Evolutionary conservation across 2,888 invertebrate genomes (phyloP), one percentile per base, ranked within the genome.

Genomic region (Stomorhina lunata): DNA sequence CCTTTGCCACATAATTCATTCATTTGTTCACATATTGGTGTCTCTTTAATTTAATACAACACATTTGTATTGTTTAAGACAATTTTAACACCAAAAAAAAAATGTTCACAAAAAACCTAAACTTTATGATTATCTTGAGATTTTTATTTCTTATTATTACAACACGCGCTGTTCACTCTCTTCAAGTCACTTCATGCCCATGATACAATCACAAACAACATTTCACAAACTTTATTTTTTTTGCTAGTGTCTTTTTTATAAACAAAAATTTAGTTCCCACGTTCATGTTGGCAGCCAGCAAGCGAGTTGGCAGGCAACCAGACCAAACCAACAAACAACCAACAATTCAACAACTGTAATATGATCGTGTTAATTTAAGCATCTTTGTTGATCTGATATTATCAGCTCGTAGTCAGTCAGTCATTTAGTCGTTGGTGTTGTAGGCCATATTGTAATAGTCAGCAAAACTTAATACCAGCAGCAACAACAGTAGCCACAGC

Each of bases 191-290:
- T 82, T 61, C 53, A 78, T 69, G 68, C 57, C 37, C n/a, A n/a
- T 63, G 78, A 78, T 78, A 78, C 32, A 69, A 82, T 82, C 78
- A 68, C 75, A 78, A 72, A 73, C n/a, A n/a, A n/a, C 57, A 72
- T 77, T 79, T 66, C 25, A 61, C 53, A 66, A 75, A 83, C 40
- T 57, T 55, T 57, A 43, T 73, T 68, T 68, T n/a, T 40, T 40
- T 65, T 50, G 15, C 50, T 63, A 15, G 32, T 10, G 66, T 55
- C 53, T 79, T 84, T 72, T 73, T 73, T 17, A 32, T 48, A 73
- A 63, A 22, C 9, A 69, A 68, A 22, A 68, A 65, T 69, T 82
- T 68, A 81, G 80, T 86, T 86, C 86, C 84, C 86, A 86, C 86
- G 86, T 84, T 86, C 81, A 71, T 55, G 80, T 48, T 71, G 68